These are phyloP conservation scores for Xenus cinereus DNA, from an alignment of 2,113 vertebrate species.

Conservation along the genomic window DNA sequence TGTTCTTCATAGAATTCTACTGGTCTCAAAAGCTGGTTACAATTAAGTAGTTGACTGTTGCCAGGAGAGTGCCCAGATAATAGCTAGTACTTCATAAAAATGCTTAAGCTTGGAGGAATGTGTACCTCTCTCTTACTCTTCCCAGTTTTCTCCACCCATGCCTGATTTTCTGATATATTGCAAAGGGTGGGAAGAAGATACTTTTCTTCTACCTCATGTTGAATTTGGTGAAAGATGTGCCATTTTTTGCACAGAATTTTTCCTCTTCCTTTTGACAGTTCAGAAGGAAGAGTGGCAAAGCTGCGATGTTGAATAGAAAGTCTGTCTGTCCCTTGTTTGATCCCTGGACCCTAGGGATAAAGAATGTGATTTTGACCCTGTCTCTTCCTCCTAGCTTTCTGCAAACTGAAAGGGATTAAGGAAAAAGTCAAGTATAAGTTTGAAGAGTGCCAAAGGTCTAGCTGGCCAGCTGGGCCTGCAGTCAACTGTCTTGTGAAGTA, in stretches of 20 bases:
- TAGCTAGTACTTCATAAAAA: neutral
- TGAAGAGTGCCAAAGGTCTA: neutral
- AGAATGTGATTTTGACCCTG: neutral
- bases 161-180: neutral
- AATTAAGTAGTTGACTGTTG: neutral
- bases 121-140: neutral
- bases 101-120: neutral
- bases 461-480: neutral
- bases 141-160: neutral
- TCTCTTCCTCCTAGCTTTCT: slow-evolving; percentile 13
- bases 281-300: neutral
- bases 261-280: neutral
- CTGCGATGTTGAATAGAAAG: neutral
- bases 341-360: neutral
- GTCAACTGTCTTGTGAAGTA: neutral
- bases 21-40: neutral
- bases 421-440: neutral
- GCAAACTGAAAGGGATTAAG: neutral
- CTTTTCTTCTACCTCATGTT: neutral
- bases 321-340: neutral
- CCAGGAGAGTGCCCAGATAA: neutral
- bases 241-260: neutral
- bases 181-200: neutral
- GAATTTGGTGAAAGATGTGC: neutral
- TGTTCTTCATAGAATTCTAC: neutral